A percentile compares a stretch with the other conserved stretches of the same genome.
These are phyloP conservation scores for Sycophila texana DNA, from an alignment of 2,888 invertebrate genomes.

Conservation along the genomic window DNA sequence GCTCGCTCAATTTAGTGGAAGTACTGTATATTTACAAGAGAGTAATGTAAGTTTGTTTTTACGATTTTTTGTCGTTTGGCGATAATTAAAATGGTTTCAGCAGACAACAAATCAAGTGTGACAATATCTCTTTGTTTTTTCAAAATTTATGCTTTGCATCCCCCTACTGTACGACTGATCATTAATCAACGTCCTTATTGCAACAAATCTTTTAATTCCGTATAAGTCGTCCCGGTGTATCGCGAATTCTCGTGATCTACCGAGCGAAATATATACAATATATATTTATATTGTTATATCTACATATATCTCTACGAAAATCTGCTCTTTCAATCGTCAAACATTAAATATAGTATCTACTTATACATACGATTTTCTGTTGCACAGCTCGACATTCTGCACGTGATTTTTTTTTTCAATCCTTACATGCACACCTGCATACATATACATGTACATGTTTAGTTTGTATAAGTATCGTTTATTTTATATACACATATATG, in stretches of 20 bases:
- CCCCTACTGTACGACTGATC: not conserved
- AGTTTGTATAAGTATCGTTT: too few species aligned
- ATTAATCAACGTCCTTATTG: slow-evolving; percentile 35
- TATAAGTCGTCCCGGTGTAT: slow-evolving; percentile 22
- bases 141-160: too few species aligned
- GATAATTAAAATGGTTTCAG: not conserved
- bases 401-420: not conserved
- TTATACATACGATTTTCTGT: not conserved
- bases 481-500: too few species aligned
- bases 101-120: too few species aligned
- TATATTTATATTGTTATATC: slow-evolving; percentile 48
- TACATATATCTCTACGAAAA: slow-evolving; percentile 53
- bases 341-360: slow-evolving; percentile 52
- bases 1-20: not conserved
- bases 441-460: not conserved
- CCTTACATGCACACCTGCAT: not conserved
- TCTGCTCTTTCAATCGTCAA: slow-evolving; percentile 28
- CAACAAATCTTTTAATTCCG: slow-evolving; percentile 4
- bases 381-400: not conserved
- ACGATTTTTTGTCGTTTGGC: not conserved
- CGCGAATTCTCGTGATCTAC: not conserved
- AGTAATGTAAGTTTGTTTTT: not conserved
- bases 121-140: too few species aligned
- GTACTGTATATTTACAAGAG: not conserved
- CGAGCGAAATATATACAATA: slow-evolving; percentile 40